Evolutionary conservation across 2,888 invertebrate genomes (phyloP), one percentile per base, ranked within the genome.

Genomic region (Cabera pusaria): DNA sequence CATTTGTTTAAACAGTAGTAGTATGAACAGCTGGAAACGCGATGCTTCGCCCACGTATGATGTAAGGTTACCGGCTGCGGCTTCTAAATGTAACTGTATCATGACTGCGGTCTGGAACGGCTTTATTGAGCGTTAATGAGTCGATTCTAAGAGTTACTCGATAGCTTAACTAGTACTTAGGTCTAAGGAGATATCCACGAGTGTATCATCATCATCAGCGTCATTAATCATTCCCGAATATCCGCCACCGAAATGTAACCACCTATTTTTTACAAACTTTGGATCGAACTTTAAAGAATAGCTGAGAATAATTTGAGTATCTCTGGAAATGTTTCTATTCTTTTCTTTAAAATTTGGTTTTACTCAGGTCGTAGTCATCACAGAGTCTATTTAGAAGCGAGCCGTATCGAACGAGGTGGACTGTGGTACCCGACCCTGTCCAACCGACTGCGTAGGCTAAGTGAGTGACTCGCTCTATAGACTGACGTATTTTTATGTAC

Each of bases 401-500:
- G 39, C 44, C 33, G 36, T 39, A 16, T 33, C 16, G 34, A 37
- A 34, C 34, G 39, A 42, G 36, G 40, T 45, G 29, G 43, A 41
- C 31, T 55, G 46, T 46, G 47, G 43, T 42, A 33, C 63, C 65
- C 62, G 63, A 59, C 56, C 62, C 62, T 64, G 64, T 62, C 61
- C 63, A 62, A 58, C 74, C 72, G 81, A 79, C 82, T 81, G 83
- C 68, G 70, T 80, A 83, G 82, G 77, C 73, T 84, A 83, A 76
- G 35, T 42, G 80, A 78, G 78, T 72, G 75, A 69, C 70, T 69
- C 68, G 77, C 74, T 81, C 74, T 73, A 82, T 80, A 85, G 85
- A 86, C 85, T 85, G 85, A 85, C 81, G 38, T 52, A 80, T 78
- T 77, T 76, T 77, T 82, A 81, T 80, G 74, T 83, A 78, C 74